phyloP scores from a whole-genome alignment of 2,113 vertebrate genomes.

The Corydoras maculifer region DNA sequence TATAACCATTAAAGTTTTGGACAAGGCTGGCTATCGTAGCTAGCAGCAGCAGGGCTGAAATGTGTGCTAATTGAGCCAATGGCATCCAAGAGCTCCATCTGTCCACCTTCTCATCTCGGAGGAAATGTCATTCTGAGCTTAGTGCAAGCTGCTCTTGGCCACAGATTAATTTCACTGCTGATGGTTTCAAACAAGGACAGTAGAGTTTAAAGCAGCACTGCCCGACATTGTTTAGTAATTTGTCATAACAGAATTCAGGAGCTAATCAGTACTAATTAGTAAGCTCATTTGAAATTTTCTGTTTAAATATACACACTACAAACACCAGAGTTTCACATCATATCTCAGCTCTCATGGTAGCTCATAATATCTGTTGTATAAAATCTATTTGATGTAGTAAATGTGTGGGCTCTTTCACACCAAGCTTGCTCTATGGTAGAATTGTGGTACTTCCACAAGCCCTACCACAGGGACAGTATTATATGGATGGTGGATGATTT shows the following conservation, averaged over 20 bases:
- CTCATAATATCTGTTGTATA: too few species aligned
- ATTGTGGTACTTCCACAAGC: too few species aligned
- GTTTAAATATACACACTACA: too few species aligned
- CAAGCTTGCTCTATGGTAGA: too few species aligned
- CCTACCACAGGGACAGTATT: too few species aligned
- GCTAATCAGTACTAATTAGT: too few species aligned
- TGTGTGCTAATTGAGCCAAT: slow-evolving; percentile 47
- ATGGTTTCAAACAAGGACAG: slow-evolving; percentile 18
- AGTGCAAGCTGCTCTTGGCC: slow-evolving; percentile 38
- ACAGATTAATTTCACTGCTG: slow-evolving; percentile 22
- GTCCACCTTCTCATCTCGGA: slow-evolving; percentile 44
- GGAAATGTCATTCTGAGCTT: slow-evolving; percentile 43
- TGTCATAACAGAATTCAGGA: not conserved
- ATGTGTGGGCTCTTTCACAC: too few species aligned
- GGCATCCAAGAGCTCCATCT: slow-evolving; percentile 46
- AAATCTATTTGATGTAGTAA: too few species aligned
- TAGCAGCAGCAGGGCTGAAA: slow-evolving; percentile 43
- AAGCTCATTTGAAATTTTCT: too few species aligned
- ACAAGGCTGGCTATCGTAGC: slow-evolving; percentile 38
- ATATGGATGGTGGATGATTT: too few species aligned
- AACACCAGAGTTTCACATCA: too few species aligned
- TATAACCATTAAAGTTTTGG: slow-evolving; percentile 39
- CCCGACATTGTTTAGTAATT: not conserved
- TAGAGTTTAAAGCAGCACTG: slow-evolving; percentile 10
- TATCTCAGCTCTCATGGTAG: too few species aligned